Evolutionary conservation across 2,888 invertebrate species (phyloP), one percentile per base, ranked within the genome.

Genomic region (Gisinianus flammeolus): DNA sequence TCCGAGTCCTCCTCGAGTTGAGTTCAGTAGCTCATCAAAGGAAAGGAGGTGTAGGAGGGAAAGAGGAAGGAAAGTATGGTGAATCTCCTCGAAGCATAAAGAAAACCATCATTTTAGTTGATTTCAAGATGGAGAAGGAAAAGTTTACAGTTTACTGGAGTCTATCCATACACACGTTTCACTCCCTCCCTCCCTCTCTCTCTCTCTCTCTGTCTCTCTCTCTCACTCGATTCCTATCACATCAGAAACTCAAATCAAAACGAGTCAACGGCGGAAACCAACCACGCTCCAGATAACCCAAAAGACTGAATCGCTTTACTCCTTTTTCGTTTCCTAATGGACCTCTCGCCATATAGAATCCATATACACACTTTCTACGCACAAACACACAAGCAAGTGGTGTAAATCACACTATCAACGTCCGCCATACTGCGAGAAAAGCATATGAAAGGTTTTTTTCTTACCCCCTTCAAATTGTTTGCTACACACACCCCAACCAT

Each of bases 371-470:
- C 56, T n/a, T n/a, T n/a, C n/a, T n/a, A 44, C 44, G 12, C 35
- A 35, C 35, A 35, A 35, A 12, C 35, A 35, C 35, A 44, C 24
- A 26, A 44, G 52, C 69, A 69, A 69, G 69, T 64, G 54, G 67
- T 76, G 76, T 76, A 76, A 67, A 76, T 67, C 67, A 76, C 54
- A 76, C 76, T 76, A 76, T 76, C 76, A 67, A 66, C 67, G 22
- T 67, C 19, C 4, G n/a, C 72, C 31, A 44, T 44, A 44, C 16
- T 16, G 44, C 12, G 44, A 6, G 19, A 44, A 12, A 35, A 35
- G 35, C 35, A 12, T 16, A 19, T 12, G 19, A 19, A 44, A 44
- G 44, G 44, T 44, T 44, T 12, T 12, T 44, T 44, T 44, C 19
- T 16, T 44, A 44, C 19, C 44, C 44, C 19, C 44, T 19, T 44